These are phyloP conservation scores for Sebastiscus albofasciatus DNA, from an alignment of 2,797 vertebrate species.

Conservation along the genomic window DNA sequence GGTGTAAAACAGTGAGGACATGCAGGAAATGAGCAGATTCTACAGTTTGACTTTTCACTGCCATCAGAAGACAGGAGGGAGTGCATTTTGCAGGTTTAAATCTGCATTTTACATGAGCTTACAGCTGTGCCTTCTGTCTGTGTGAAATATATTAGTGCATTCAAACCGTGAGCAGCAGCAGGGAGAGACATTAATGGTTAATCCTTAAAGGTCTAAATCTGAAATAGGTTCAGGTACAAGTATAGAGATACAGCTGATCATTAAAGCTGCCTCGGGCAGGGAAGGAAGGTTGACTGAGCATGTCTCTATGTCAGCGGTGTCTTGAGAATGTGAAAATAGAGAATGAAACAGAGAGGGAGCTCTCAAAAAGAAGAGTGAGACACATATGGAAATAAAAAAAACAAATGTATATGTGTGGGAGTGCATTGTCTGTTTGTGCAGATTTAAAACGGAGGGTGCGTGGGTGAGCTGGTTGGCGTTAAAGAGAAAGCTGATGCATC, in stretches of 20 bases:
- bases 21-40: too few species aligned
- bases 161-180: not conserved
- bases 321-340: slow-evolving; percentile 10
- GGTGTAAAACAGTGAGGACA: too few species aligned
- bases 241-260: not conserved
- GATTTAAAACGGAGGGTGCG: slow-evolving; percentile 13
- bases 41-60: too few species aligned
- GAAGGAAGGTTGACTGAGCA: slow-evolving; percentile 5
- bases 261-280: not conserved
- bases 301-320: slow-evolving; percentile 14
- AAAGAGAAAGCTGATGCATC: slow-evolving; percentile 3
- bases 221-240: not conserved
- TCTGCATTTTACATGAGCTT: not conserved
- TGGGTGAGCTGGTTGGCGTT: slow-evolving; percentile 15
- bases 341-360: not conserved
- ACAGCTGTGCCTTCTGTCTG: too few species aligned
- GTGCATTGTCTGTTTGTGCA: slow-evolving; percentile 16
- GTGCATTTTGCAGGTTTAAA: too few species aligned
- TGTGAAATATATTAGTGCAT: too few species aligned
- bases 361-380: not conserved
- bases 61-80: too few species aligned
- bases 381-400: not conserved
- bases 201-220: not conserved
- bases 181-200: not conserved
- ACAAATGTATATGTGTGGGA: not conserved